Evolutionary conservation across 2,888 invertebrate species (phyloP).

Genomic region (Tetrapedia diversipes): DNA sequence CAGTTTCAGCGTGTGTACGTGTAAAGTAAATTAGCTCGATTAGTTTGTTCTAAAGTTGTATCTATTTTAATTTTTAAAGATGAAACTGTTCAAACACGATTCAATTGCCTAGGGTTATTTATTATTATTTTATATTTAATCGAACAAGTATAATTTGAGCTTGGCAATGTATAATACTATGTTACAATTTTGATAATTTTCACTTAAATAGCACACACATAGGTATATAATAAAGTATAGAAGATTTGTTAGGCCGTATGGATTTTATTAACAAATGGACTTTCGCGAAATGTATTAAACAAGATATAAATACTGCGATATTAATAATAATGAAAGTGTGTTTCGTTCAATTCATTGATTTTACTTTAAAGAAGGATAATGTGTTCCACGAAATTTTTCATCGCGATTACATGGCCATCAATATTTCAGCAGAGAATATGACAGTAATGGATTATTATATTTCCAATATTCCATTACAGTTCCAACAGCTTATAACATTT

Average conservation of each 20-base stretch:
- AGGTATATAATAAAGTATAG: too few species aligned
- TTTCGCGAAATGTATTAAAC: slow-evolving; percentile 1
- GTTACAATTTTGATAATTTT: too few species aligned
- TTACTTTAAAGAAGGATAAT: not conserved
- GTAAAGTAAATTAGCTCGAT: not conserved
- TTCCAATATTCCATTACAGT: slow-evolving; percentile 31
- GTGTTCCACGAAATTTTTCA: slow-evolving; percentile 38
- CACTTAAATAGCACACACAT: too few species aligned
- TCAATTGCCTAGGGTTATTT: too few species aligned
- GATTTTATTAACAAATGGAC: too few species aligned
- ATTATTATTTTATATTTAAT: too few species aligned
- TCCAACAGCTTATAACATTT: slow-evolving; percentile 38
- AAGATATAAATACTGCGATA: not conserved
- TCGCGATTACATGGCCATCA: slow-evolving; percentile 53
- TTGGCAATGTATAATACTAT: not conserved
- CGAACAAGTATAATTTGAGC: too few species aligned
- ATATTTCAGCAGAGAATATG: slow-evolving; percentile 25
- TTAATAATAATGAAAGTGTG: slow-evolving; percentile 49
- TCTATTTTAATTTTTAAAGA: too few species aligned
- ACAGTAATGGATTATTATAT: slow-evolving; percentile 61
- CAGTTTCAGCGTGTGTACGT: not conserved
- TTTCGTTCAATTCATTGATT: not conserved
- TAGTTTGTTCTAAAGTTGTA: too few species aligned
- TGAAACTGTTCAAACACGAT: too few species aligned
- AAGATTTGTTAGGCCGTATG: too few species aligned